phyloP scores from a whole-genome alignment of 2,888 invertebrate species.

The Eupithecia exiguata region DNA sequence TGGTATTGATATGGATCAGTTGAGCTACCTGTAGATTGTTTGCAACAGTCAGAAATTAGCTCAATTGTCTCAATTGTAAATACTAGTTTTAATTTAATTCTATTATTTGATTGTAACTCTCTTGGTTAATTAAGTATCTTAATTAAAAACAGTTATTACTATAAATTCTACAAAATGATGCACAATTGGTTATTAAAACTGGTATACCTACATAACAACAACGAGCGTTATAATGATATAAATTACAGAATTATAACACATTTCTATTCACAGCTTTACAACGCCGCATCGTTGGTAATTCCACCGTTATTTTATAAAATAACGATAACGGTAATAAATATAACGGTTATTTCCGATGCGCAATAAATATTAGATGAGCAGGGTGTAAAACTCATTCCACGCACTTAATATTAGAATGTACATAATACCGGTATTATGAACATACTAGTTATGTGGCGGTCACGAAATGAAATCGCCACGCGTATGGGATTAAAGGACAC shows the following conservation, averaged over 20 bases:
- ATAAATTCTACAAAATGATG: not conserved
- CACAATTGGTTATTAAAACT: not conserved
- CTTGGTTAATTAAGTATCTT: no score
- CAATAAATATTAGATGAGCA: slow-evolving; percentile 79
- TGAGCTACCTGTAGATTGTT: no score
- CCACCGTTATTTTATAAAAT: slow-evolving; percentile 49
- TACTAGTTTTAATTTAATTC: no score
- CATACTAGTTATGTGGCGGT: slow-evolving; percentile 76
- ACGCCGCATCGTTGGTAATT: slow-evolving; percentile 63
- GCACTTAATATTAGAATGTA: slow-evolving; percentile 38
- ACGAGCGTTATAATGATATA: slow-evolving; percentile 42
- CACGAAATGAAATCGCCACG: slow-evolving; percentile 77
- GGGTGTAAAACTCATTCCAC: slow-evolving; percentile 69
- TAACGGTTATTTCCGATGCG: slow-evolving; percentile 72
- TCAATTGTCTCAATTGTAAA: no score
- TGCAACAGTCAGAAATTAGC: no score
- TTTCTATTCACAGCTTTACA: slow-evolving; percentile 56
- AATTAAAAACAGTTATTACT: not conserved
- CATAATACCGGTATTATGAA: slow-evolving; percentile 64
- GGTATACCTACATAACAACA: slow-evolving; percentile 49
- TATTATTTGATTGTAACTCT: no score
- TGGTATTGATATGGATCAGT: no score
- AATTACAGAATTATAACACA: slow-evolving; percentile 53
- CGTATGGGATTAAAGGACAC: slow-evolving; percentile 69
- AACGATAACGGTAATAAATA: slow-evolving; percentile 49